Evolutionary conservation across 2,888 invertebrate species (phyloP), one percentile per base, ranked within the genome.

Genomic region (Odontocolon sp.): DNA sequence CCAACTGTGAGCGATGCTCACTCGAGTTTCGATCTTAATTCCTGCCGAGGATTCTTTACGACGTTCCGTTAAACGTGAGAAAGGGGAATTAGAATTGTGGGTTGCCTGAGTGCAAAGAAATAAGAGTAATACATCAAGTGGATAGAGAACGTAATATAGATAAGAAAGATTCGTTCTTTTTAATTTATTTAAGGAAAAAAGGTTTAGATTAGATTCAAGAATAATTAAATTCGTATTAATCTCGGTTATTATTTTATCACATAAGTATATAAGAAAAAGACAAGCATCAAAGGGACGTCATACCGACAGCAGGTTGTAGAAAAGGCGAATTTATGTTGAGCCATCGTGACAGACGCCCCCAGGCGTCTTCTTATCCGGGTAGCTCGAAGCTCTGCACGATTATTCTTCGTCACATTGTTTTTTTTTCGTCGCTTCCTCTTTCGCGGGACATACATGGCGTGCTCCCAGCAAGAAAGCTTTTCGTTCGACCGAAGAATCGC

Each of bases 11-110:
- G 45, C 33, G 33, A 45, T 28, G 18, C 69, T 59, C 59, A 63
- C 79, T 79, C 74, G 52, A 36, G 67, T 73, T 73, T 73, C 72
- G 72, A 73, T 73, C 72, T 66, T 73, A 73, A 73, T 73, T 67
- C 72, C 52, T 42, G 26, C 52, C 6, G 71, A 26, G 63, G 45
- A 26, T 42, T 21, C 73, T 68, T 61, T 73, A 54, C 68, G 54
- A 26, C 18, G 38, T 61, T 4, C 67, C 61, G 61, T 45, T n/a
- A n/a, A n/a, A n/a, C 21, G 14, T 23, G 33, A 9, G 31, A n/a
- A n/a, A 11, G 47, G n/a, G 47, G 67, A 45, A 68, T 63, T 74
- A 61, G 67, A 45, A 63, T 61, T 63, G 61, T 61, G 36, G 36
- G 33, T 4, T 33, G 33, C 54, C 3, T 3, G 4, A 28, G 54